A percentile compares a stretch with the other conserved stretches of the same genome.
phyloP scores from a whole-genome alignment of 2,888 invertebrate genomes.

The Agrenia bidenticulata region DNA sequence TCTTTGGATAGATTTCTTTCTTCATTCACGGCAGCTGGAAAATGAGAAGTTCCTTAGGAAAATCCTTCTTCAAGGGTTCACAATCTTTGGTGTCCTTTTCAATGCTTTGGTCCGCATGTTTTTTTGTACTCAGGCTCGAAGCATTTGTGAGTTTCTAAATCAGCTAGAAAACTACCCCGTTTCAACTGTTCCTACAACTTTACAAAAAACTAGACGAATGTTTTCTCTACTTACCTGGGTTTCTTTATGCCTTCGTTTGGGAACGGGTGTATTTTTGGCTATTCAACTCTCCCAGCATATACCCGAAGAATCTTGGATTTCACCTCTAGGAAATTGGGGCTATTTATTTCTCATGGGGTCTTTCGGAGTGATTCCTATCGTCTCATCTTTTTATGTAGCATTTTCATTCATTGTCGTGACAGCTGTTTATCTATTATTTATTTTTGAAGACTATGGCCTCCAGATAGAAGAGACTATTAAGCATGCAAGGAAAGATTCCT shows the following conservation, averaged over 20 bases:
- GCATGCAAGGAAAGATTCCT: conserved; percentile 29
- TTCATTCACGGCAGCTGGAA: conserved; percentile 32
- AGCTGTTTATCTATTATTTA: conserved; percentile 39
- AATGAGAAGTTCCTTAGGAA: conserved; percentile 41
- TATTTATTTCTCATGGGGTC: conserved; percentile 39
- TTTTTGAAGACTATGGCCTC: conserved; percentile 42
- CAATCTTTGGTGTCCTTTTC: conserved; percentile 36
- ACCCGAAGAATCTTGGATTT: conserved; percentile 35
- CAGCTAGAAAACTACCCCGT: conserved; percentile 38
- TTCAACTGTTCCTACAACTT: conserved; percentile 41
- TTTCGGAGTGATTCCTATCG: conserved; percentile 37
- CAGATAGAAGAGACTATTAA: conserved; percentile 44
- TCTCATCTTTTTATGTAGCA: conserved; percentile 39
- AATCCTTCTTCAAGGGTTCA: conserved; percentile 41
- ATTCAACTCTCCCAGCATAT: conserved; percentile 32
- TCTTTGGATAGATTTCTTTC: conserved; percentile 38
- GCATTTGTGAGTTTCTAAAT: conserved; percentile 38
- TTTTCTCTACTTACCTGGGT: conserved; percentile 42
- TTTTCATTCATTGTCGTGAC: conserved; percentile 43
- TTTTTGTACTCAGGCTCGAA: conserved; percentile 31
- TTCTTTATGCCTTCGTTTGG: conserved; percentile 33
- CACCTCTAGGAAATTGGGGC: conserved; percentile 33
- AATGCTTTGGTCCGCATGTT: conserved; percentile 39
- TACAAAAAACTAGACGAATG: conserved; percentile 38
- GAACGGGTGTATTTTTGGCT: conserved; percentile 39